Conservation (phyloP, 2,797 vertebrate genomes). For the Coracias cyanogaster region DNA sequence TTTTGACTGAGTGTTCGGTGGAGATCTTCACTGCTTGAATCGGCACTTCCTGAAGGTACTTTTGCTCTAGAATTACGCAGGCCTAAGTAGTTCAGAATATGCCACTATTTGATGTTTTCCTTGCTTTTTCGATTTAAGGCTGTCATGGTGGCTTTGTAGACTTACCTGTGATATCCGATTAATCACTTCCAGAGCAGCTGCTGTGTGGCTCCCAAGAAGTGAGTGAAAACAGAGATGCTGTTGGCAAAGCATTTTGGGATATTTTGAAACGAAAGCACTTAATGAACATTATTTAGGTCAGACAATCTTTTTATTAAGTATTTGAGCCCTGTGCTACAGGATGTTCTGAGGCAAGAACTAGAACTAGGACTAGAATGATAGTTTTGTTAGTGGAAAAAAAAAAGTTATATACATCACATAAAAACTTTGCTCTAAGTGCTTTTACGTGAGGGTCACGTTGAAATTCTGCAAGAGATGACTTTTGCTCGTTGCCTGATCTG, state of each 20-base stretch:
- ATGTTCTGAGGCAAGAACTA: background rate
- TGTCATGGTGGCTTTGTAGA: background rate
- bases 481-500: background rate
- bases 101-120: background rate
- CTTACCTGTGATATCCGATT: background rate
- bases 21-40: background rate
- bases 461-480: background rate
- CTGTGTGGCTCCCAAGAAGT: background rate
- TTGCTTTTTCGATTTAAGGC: background rate
- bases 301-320: background rate
- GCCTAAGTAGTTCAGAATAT: background rate
- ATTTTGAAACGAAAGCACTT: background rate
- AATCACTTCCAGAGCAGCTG: background rate
- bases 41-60: background rate
- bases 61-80: background rate
- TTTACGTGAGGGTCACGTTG: background rate
- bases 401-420: background rate
- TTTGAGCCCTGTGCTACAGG: background rate
- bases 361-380: background rate
- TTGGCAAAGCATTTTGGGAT: background rate
- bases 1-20: background rate
- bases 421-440: background rate
- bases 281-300: slow-evolving; percentile 12
- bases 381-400: background rate
- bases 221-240: background rate